Evolutionary conservation across 1,140 invertebrate genomes (phyloP).

Genomic region (Plectrocnemia conspersa): DNA sequence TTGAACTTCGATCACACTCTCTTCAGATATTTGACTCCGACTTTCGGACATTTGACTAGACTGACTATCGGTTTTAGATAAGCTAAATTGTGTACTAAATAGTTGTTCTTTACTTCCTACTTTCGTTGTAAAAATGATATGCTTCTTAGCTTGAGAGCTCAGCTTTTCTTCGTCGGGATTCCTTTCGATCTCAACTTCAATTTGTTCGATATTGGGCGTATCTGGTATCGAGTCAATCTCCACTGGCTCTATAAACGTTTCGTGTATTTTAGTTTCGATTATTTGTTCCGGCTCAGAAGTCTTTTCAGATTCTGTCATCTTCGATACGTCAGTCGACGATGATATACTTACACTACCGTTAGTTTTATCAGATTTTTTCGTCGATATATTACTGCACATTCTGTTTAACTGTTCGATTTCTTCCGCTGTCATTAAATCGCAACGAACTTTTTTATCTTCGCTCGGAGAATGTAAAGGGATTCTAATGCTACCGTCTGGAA

Average conservation of each 20-base stretch:
- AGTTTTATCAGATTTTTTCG: slow-evolving; percentile 25
- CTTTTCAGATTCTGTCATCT: slow-evolving; percentile 23
- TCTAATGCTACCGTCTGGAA: slow-evolving; percentile 51
- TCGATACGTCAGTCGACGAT: slow-evolving; percentile 20
- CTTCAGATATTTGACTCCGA: slow-evolving; percentile 34
- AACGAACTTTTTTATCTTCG: slow-evolving; percentile 37
- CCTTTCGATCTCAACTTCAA: slow-evolving; percentile 15
- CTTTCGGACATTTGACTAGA: slow-evolving; percentile 47
- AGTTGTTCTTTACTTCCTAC: slow-evolving; percentile 47
- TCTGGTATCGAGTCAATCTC: not conserved
- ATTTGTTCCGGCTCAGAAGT: slow-evolving; percentile 6
- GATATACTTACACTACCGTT: slow-evolving; percentile 13
- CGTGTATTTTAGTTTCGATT: slow-evolving; percentile 1
- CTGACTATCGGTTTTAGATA: slow-evolving; percentile 48
- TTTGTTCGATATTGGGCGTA: not conserved
- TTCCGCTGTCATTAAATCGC: slow-evolving; percentile 31
- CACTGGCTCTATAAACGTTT: slow-evolving; percentile 2
- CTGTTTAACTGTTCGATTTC: slow-evolving; percentile 30
- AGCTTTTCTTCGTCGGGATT: slow-evolving; percentile 27
- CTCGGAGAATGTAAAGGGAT: slow-evolving; percentile 54
- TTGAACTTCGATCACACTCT: slow-evolving; percentile 33
- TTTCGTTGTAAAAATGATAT: slow-evolving; percentile 45
- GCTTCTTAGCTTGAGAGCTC: slow-evolving; percentile 37
- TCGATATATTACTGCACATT: slow-evolving; percentile 28
- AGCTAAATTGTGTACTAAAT: slow-evolving; percentile 46